Evolutionary conservation across 2,797 vertebrate species (phyloP).

Genomic region (Vireo griseus): DNA sequence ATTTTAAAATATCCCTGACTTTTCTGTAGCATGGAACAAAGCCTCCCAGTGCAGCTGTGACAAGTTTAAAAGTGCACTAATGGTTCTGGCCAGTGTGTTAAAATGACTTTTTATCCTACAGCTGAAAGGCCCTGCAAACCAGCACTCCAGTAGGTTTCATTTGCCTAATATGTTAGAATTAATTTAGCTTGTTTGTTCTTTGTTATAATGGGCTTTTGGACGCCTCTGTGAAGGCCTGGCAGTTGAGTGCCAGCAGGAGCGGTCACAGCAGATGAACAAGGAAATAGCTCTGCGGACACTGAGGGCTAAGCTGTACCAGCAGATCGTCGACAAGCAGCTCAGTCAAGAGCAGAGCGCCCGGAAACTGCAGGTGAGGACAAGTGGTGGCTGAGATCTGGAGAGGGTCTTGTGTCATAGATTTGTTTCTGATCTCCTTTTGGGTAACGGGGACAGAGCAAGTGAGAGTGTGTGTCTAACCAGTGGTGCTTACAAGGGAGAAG

Average conservation of each 20-base stretch:
- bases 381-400: neutral
- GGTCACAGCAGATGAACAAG: constrained; percentile 89
- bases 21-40: neutral
- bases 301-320: constrained; percentile 85
- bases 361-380: constrained; percentile 83
- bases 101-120: neutral
- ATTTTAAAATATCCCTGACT: neutral
- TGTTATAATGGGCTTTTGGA: neutral
- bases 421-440: neutral
- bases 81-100: neutral
- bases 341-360: constrained; percentile 76
- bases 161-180: neutral
- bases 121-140: neutral
- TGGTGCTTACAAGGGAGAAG: neutral
- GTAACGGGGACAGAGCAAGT: neutral
- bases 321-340: constrained; percentile 75
- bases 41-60: neutral
- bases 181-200: constrained; percentile 16
- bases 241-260: constrained; percentile 90
- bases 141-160: neutral
- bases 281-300: constrained; percentile 84
- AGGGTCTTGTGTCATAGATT: fast-evolving
- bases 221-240: constrained; percentile 73
- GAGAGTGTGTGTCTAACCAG: neutral
- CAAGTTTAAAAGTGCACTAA: neutral